Evolutionary conservation across 2,113 vertebrate genomes (phyloP).

Genomic region (Stegostoma tigrinum): DNA sequence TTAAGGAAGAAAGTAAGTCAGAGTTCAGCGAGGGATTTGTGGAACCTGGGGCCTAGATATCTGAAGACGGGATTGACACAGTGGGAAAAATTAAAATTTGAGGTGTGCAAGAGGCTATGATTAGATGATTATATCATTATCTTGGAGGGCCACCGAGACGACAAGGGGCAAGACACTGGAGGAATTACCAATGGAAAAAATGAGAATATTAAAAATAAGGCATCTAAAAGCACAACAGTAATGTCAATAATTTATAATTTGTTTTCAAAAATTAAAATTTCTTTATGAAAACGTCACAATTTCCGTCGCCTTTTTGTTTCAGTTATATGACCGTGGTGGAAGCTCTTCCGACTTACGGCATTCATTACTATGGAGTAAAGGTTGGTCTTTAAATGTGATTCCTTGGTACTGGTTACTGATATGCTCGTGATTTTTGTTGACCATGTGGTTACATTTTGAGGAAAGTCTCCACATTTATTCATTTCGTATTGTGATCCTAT

Average conservation of each 20-base stretch:
- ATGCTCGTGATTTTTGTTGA: background rate
- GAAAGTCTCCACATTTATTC: slow-evolving; percentile 20
- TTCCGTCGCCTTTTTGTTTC: slow-evolving; percentile 43
- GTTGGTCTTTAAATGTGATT: slow-evolving; percentile 53
- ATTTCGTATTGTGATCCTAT: background rate
- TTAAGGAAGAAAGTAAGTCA: background rate
- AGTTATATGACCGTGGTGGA: slow-evolving; percentile 94
- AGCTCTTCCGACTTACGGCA: slow-evolving; percentile 88
- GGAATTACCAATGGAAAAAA: background rate
- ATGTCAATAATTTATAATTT: background rate
- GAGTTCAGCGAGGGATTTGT: background rate
- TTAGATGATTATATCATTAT: background rate
- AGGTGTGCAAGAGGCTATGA: background rate
- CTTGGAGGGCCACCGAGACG: background rate
- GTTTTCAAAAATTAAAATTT: background rate
- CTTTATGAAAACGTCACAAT: slow-evolving; percentile 35
- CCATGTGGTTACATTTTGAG: slow-evolving; percentile 41
- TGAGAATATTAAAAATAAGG: background rate
- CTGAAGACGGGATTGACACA: background rate
- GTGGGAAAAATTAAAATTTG: background rate
- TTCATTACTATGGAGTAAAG: slow-evolving; percentile 98
- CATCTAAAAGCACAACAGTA: background rate
- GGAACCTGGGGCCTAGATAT: background rate
- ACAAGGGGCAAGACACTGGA: background rate
- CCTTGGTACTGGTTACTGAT: background rate